These are phyloP conservation scores for Vidua chalybeata DNA, from an alignment of 2,113 vertebrate genomes.

Conservation along the genomic window DNA sequence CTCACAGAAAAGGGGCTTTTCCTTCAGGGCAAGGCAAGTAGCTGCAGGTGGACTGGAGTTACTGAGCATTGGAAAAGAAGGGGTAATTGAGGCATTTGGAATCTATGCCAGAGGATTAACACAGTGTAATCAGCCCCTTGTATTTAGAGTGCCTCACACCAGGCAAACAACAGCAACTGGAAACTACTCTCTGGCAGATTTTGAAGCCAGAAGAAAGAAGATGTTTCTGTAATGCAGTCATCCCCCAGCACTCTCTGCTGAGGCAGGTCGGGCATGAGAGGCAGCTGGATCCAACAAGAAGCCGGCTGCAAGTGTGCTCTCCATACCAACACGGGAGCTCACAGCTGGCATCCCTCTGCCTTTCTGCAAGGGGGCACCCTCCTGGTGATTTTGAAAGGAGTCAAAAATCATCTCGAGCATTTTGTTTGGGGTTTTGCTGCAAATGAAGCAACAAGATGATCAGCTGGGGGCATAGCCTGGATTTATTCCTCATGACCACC, in stretches of 20 bases:
- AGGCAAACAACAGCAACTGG: neutral
- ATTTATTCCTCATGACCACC: neutral
- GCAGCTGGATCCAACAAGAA: fast-evolving
- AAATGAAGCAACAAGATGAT: neutral
- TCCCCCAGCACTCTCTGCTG: neutral
- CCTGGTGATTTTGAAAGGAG: neutral
- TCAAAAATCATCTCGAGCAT: neutral
- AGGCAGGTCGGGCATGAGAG: neutral
- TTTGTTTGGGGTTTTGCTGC: neutral
- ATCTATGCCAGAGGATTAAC: neutral
- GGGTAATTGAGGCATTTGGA: neutral
- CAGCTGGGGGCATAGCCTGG: neutral
- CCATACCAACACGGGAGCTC: neutral
- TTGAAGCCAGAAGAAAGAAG: conserved; percentile 12
- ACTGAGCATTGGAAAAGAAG: neutral
- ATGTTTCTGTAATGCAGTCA: conserved; percentile 1
- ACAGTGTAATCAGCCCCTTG: neutral
- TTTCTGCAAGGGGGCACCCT: neutral
- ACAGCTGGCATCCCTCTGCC: neutral
- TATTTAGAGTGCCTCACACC: neutral
- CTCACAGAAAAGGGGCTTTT: neutral
- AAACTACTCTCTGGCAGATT: neutral
- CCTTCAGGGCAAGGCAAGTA: neutral
- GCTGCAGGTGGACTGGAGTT: neutral
- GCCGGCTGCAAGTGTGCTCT: neutral